Percentiles rank a stretch among this genome's conserved stretches.
These are phyloP conservation scores for Pantherophis alleghaniensis DNA, from an alignment of 2,797 vertebrate genomes.

Conservation along the genomic window DNA sequence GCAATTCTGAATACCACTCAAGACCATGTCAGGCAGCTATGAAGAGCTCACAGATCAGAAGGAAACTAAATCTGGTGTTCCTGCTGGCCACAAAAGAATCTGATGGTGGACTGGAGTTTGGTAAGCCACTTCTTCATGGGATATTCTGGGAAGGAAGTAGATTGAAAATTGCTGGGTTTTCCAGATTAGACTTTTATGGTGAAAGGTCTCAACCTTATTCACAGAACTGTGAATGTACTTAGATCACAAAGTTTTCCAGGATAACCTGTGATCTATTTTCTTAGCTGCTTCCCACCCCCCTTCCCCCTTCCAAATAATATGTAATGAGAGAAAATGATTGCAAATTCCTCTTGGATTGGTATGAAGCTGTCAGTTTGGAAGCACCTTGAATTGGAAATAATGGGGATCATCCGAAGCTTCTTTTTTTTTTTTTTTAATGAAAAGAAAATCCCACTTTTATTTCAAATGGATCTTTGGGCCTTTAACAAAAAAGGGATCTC, in stretches of 20 bases:
- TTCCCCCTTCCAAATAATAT: background rate
- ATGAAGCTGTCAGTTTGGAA: background rate
- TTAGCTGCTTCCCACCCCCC: background rate
- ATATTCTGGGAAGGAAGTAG: background rate
- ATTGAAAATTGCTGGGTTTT: background rate
- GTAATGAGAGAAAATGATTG: background rate
- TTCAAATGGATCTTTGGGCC: background rate
- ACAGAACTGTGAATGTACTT: background rate
- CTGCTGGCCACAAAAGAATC: background rate
- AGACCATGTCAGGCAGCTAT: background rate
- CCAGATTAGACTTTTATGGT: background rate
- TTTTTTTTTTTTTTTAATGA: background rate
- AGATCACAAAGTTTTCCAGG: background rate
- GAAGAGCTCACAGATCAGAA: background rate
- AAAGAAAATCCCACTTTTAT: background rate
- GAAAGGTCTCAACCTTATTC: background rate
- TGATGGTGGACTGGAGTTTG: background rate
- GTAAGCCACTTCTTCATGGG: constrained; percentile 14
- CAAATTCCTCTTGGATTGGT: background rate
- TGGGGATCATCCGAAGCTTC: background rate
- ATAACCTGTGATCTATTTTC: background rate
- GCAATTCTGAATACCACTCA: rapidly evolving
- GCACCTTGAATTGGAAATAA: background rate
- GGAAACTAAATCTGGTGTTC: background rate
- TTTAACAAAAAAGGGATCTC: background rate